Base-by-base conservation (phyloP, 1,140 invertebrate genomes). In the Saccostrea glomerata region DNA sequence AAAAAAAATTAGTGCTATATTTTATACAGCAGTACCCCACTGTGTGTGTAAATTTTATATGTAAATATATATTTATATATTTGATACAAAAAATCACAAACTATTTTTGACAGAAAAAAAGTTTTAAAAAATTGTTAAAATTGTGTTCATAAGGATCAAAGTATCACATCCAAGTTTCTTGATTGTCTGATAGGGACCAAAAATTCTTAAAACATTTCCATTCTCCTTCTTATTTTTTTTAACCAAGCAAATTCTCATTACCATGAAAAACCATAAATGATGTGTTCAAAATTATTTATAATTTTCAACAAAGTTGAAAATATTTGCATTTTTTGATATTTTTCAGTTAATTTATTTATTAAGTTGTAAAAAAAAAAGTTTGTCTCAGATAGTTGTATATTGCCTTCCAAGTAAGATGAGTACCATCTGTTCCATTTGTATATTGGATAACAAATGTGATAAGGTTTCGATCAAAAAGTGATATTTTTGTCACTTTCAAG, bases 301-400 rank as follows among this genome's bases (percentile, higher is more conserved):
- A 11, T 83, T 83, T 83, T 83, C 82, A 83, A 83, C 82, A 54
- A 83, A 83, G 82, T 83, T 83, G 82, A 83, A 83, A 56, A 73
- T 36, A 54, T 54, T 17, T 55, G 47, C 36, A 36, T 54, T 83
- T 83, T 83, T 83, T 73, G 70, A 73, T 55, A 83, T 83, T 55
- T 82, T 83, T 83, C 17, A 83, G 47, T 83, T 83, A 83, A 83
- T 83, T 83, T 82, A 82, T 82, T 82, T 83, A 83, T 82, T 82
- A 82, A 82, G 73, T 83, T 56, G 54, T 55, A 56, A 83, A 54
- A 83, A 83, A 56, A 83, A 54, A 83, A 83, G 40, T 83, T 83
- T 83, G 82, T 83, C 82, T 83, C 82, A 55, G 58, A 63, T 63
- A 20, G 58, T 83, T 55, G n/a, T 55, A 83, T 83, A 30, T 83